Evolutionary conservation across 2,797 vertebrate species (phyloP), one percentile per base, ranked within the genome.

Genomic region (Hoplostethus atlanticus): DNA sequence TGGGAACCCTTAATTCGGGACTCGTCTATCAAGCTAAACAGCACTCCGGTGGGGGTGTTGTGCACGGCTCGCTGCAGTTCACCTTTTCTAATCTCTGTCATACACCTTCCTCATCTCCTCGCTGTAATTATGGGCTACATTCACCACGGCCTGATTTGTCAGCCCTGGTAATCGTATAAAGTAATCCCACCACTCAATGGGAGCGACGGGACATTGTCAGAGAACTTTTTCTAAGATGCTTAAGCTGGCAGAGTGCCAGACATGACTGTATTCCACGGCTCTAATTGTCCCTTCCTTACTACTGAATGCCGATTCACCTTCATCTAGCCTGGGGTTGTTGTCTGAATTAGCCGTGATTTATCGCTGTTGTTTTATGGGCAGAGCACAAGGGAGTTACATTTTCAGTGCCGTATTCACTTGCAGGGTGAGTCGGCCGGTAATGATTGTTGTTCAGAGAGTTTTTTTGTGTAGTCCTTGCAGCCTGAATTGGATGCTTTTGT

Each of bases 11-110:
- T 4, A 12, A 8, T 30, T 47, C 48, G 67, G 44, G 60, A 51
- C 31, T 55, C 67, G 61, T 63, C 65, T 48, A 59, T 64, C 44
- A 83, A 78, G 76, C 77, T 64, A 75, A 73, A 50, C 46, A 38
- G 12, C 53, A 25, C 71, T 62, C 51, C 4, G 5, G 77, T 8
- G 28, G 63, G 65, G 50, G 12, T 21, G 34, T 74, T 80, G 59
- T 59, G 58, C 42, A 55, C 3, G 52, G 68, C 71, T 84, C 69
- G 47, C 83, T 60, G 73, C 76, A 82, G 84, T 88, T 94, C 88
- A 92, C 92, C 89, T 89, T 84, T 67, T 68, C 84, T 92, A 92
- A 93, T 93, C 92, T 94, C 85, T 53, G 84, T 86, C 87, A 85
- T 75, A 88, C 91, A 92, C 91, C 90, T 91, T 92, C 71, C 87